A percentile compares a stretch with the other conserved stretches of the same genome.
phyloP scores from a whole-genome alignment of 2,797 vertebrate genomes.

The Triplophysa yarkandensis region DNA sequence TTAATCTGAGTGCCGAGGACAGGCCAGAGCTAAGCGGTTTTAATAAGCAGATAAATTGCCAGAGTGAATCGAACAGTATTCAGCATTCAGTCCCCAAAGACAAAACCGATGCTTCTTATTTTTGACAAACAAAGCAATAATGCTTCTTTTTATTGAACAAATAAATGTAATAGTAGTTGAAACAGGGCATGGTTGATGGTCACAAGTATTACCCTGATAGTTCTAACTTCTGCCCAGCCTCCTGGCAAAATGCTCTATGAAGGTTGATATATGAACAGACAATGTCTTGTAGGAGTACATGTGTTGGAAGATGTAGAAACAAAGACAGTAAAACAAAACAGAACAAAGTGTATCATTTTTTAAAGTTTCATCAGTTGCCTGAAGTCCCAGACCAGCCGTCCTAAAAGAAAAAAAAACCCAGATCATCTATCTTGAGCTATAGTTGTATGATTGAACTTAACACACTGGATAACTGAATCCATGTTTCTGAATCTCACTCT shows the following conservation, averaged over 20 bases:
- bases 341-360: not conserved
- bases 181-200: slow-evolving; percentile 45
- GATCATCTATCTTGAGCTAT: slow-evolving; percentile 10
- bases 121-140: too few relatives aligned
- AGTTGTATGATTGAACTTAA: slow-evolving; percentile 3
- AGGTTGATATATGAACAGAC: slow-evolving; percentile 23
- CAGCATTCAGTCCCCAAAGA: slow-evolving; percentile 48
- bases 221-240: slow-evolving; percentile 48
- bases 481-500: not conserved
- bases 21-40: slow-evolving; percentile 57
- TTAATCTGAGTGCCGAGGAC: slow-evolving; percentile 27
- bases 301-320: not conserved
- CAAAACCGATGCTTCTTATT: slow-evolving; percentile 64
- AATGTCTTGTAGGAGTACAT: slow-evolving; percentile 18
- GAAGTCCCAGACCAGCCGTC: not conserved
- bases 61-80: slow-evolving; percentile 74
- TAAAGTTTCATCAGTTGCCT: slow-evolving; percentile 7
- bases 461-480: not conserved
- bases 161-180: slow-evolving; percentile 65
- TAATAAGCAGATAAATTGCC: slow-evolving; percentile 82
- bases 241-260: slow-evolving; percentile 34
- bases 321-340: not conserved
- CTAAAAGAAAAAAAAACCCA: not conserved
- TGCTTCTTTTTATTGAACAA: too few relatives aligned
- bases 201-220: slow-evolving; percentile 58